Evolutionary conservation across 2,797 vertebrate species (phyloP), one percentile per base, ranked within the genome.

Genomic region (Sandelia bainsii): DNA sequence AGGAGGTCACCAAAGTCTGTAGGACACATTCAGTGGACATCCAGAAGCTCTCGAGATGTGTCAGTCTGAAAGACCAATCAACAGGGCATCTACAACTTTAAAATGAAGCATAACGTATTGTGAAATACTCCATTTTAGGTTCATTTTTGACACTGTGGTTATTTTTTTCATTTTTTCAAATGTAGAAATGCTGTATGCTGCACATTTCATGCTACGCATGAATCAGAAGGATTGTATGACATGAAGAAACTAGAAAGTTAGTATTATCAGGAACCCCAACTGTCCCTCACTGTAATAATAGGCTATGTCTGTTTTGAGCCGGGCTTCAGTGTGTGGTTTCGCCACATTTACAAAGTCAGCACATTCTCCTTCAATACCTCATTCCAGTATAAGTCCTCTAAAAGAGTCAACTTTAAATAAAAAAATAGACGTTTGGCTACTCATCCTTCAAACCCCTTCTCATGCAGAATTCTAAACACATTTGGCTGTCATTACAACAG

Each of bases 261-360:
- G 54, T 51, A 61, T 42, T 70, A 74, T 79, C 77, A 78, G 27
- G 68, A 82, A 83, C 19, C 3, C 20, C 44, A 39, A 39, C 11
- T 56, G 23, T 52, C 46, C 52, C 46, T 44, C 19, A 32, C 50
- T 51, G 52, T 85, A 87, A 90, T 89, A 82, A 84, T 49, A 79
- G 69, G 61, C 82, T 75, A 68, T 56, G 77, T 72, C 63, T 69
- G 70, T 83, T 77, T 83, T 45, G 45, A 84, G 59, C 56, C 25
- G 48, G 34, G 56, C 71, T 78, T 90, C 74, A 75, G 45, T 85
- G 72, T 84, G 89, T 66, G 88, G 88, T 84, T 76, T 27, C 60
- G 63, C 87, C 88, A 81, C 86, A 83, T 88, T 77, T 37, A 69
- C 56, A 48, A 29, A 75, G 66, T 93, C 90, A 88, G 89, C 89